Evolutionary conservation across 2,113 vertebrate species (phyloP).

Genomic region (Chloebia gouldiae): DNA sequence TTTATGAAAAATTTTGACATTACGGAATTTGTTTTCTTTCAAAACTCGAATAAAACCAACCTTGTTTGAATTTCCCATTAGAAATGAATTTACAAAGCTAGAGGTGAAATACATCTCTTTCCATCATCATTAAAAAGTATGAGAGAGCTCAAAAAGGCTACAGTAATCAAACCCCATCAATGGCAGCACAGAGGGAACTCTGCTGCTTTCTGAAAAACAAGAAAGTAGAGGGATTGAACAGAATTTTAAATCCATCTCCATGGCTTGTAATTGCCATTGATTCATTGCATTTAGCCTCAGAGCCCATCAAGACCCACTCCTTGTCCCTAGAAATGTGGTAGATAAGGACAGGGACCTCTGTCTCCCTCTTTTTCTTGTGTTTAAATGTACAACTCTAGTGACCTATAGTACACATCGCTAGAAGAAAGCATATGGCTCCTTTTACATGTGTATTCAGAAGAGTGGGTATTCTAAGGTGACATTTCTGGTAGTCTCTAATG

Average conservation of each 20-base stretch:
- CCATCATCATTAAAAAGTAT: not conserved
- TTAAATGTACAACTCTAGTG: not conserved
- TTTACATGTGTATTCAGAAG: not conserved
- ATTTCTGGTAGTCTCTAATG: constrained; percentile 9
- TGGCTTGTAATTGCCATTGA: not conserved
- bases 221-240: not conserved
- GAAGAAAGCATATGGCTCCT: not conserved
- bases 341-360: not conserved
- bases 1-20: not conserved
- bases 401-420: not conserved
- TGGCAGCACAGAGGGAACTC: not conserved
- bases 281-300: not conserved
- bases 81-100: not conserved
- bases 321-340: not conserved
- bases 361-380: not conserved
- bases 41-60: not conserved
- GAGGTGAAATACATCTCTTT: not conserved
- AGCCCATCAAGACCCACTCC: not conserved
- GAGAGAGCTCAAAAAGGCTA: not conserved
- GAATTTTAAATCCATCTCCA: not conserved
- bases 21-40: constrained; percentile 19
- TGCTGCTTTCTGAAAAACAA: not conserved
- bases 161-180: not conserved
- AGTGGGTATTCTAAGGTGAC: not conserved
- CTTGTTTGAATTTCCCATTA: not conserved